Base-by-base conservation (phyloP, 2,888 invertebrate genomes). In the Agrilus biguttatus region DNA sequence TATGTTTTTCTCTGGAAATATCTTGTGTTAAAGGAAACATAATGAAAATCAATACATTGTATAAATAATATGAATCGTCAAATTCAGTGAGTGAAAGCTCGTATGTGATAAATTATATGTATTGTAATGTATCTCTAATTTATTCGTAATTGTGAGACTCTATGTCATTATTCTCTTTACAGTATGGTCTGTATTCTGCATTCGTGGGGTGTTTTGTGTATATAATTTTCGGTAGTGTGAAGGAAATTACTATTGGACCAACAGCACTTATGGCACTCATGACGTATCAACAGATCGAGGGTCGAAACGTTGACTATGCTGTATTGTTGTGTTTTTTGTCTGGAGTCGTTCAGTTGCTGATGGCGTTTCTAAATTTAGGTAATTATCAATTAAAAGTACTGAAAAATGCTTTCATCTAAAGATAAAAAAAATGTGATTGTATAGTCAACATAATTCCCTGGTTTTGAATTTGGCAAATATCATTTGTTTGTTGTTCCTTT, bases 101-200 rank as follows among this genome's bases (percentile, higher is more conserved):
- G n/a, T n/a, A n/a, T n/a, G n/a, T n/a, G n/a, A n/a, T n/a, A n/a
- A n/a, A n/a, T n/a, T n/a, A n/a, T n/a, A n/a, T 36, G n/a, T 10
- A 28, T 10, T 28, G 7, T 28, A 8, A 28, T 28, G 21, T 21
- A 21, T 21, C 7, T 21, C 1, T 28, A 8, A 10, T 28, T 36
- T 36, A 3, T 36, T 17, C 8, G 8, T 36, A 12, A 12, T 36
- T 8, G 14, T 17, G 14, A 4, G 5, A 36, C 12, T 36, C 23
- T 7, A 4, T 23, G 10, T 28, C 4, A 28, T 28, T 2, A 28
- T 28, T 14, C 4, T 12, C 3, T 14, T 17, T 36, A 17, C 73
- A 95, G 89, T 92, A 90, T 69, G 95, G 95, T 3, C 73, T 96
- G 40, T 95, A 95, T 69, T 91, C 93, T 0, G 86, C 93, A 1